Conservation (phyloP, 2,113 vertebrate species). For the Ageneiosus marmoratus region DNA sequence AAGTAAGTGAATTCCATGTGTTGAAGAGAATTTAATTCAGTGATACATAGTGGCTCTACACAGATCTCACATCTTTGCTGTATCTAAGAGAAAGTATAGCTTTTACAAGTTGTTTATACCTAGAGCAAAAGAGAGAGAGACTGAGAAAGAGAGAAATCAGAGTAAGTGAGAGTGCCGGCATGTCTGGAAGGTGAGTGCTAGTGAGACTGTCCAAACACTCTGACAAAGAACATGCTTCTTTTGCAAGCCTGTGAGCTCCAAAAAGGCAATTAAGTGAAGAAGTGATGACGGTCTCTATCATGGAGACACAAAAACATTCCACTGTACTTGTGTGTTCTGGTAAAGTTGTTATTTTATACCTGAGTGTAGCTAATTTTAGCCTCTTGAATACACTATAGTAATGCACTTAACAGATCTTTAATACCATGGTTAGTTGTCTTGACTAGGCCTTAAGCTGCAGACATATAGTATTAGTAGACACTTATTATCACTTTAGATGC, state of each 20-base stretch:
- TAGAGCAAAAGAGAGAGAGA: background rate
- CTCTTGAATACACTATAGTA: background rate
- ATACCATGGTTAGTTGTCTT: background rate
- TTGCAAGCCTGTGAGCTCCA: constrained; percentile 67
- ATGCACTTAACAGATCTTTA: background rate
- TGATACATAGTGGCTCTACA: background rate
- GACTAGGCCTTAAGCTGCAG: background rate
- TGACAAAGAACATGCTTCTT: constrained; percentile 71
- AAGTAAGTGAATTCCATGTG: background rate
- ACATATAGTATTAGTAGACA: background rate
- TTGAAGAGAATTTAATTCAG: background rate
- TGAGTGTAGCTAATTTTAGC: background rate
- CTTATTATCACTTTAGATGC: background rate
- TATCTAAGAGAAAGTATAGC: no score
- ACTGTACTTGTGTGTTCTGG: constrained; percentile 5
- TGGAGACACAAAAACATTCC: constrained; percentile 60
- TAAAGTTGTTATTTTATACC: constrained; percentile 14
- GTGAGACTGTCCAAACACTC: constrained; percentile 67
- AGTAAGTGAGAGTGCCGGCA: constrained; percentile 19
- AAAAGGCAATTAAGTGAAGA: constrained; percentile 72
- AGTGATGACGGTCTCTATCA: constrained; percentile 67
- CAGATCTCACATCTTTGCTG: background rate
- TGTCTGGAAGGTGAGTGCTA: background rate
- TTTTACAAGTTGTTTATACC: background rate
- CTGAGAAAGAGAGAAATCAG: background rate